Evolutionary conservation across 2,888 invertebrate species (phyloP), one percentile per base, ranked within the genome.

Genomic region (Andrena flavipes): DNA sequence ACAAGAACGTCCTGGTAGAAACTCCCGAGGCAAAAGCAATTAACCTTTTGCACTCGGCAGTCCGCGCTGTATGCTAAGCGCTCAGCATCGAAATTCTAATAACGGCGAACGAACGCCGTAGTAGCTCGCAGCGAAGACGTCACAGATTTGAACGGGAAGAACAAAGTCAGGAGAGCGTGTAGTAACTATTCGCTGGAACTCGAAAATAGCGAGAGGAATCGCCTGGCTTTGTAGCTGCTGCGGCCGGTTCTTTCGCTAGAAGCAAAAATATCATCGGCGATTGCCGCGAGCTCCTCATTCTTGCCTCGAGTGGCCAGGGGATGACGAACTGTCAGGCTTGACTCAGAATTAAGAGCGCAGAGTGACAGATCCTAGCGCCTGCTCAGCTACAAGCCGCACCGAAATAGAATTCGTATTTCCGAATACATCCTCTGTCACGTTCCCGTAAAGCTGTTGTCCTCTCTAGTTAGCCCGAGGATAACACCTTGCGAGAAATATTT

Each of bases 281-380:
- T 88, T 76, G 82, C 86, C 63, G 63, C 72, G 75, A 64, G 82
- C 49, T 89, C 88, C 85, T 89, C 86, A 82, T 91, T 90, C 88
- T 90, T 88, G 86, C 82, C 84, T 81, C 56, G 82, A 82, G 75
- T 54, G 72, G 76, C 77, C 74, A 75, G 71, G 72, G 89, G 91
- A 91, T 92, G 93, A 93, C 92, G 91, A 90, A 93, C 91, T 89
- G 92, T 92, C 91, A 89, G 87, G 88, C 89, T 85, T 80, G 90
- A 63, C 89, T 88, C 89, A 88, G 90, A 90, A 91, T 89, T 91
- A 90, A 91, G 91, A 90, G 84, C 84, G 88, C 33, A 65, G 91
- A 88, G 87, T 91, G 93, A 93, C 91, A 85, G 90, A 89, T 88
- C 91, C 90, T 88, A 87, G 89, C 88, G 87, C 86, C 87, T 89